Base-by-base conservation (phyloP, 2,113 vertebrate species). In the Hyperopisus bebe region DNA sequence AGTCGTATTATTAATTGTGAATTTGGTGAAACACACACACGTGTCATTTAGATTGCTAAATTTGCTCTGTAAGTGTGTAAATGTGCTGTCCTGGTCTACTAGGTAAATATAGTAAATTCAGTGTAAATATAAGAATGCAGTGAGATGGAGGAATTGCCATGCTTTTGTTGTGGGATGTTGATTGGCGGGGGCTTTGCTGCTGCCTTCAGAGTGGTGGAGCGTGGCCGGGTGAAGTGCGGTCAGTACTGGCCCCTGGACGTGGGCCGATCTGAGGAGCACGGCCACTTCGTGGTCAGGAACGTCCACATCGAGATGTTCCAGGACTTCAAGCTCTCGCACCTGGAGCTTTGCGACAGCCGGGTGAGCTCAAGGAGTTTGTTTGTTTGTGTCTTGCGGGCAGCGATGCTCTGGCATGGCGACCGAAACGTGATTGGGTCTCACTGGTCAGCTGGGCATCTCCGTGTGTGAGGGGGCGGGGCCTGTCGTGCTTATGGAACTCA, bases 211-310 rank as follows among this genome's bases (percentile, higher is more conserved):
- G 95, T 96, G 89, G 95, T 96, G 88, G 96, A 96, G 90, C 94
- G 96, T 6, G 96, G 96, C 0, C 92, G 96, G 62, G 94, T 96
- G 27, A 96, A 96, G 90, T 96, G 96, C 55, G 96, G 96, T 84
- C 96, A 96, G 93, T 96, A 96, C 92, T 96, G 96, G 96, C 96
- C 96, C 48, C 92, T 95, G 17, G 96, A 96, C 88, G 93, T 93
- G 48, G 95, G 95, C 50, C 91, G 91, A 85, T 94, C 95, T 0
- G 96, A 96, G 88, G 95, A 96, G 86, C 93, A 96, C 1, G 96
- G 95, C 1, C 94, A 91, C 91, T 96, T 96, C 90, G 88, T 95
- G 88, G 92, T 96, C 85, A 94, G 90, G 89, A 96, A 95, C 90
- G 92, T 94, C 47, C 93, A 94, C 86, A 95, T 95, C 84, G 93